Evolutionary conservation across 2,888 invertebrate genomes (phyloP), one percentile per base, ranked within the genome.

Genomic region (Noctua comes): DNA sequence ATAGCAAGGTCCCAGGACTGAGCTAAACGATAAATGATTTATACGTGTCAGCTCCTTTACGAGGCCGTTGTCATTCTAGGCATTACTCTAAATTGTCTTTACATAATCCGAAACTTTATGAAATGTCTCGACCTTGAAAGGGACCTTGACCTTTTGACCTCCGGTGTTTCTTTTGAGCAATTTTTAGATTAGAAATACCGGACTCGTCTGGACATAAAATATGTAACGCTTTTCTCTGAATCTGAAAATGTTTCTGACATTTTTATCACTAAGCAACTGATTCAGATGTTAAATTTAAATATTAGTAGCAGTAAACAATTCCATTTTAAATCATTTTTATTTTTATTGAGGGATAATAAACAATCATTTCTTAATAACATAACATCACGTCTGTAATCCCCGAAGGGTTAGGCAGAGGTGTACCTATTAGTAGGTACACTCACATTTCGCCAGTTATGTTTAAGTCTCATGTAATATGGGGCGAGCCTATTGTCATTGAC

Each of bases 11-110:
- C 65, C 27, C 11, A 21, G 24, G 31, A 8, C n/a, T 43, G 57
- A 73, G 73, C 48, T 68, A 43, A 81, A 73, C 81, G 66, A 79
- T 73, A 51, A 73, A 78, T 78, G 79, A 78, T 79, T 80, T 79
- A 59, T 51, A 79, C 57, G 48, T 59, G 73, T 18, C 57, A 31
- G 11, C 13, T 80, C 40, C 66, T 71, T 70, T 51, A n/a, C 48
- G 27, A 59, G 21, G 8, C 48, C 11, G 21, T 43, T 51, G n/a
- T 6, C 21, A n/a, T 43, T n/a, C 48, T 36, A 59, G n/a, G 16
- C 66, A 24, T 73, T 36, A 59, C 13, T 11, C 31, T 73, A 59
- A 24, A 68, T 66, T 73, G 48, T 68, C 74, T 79, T 80, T 46
- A 74, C 68, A 68, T 74, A 81, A 68, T 68, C 82, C 43, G 36